A percentile compares a stretch with the other conserved stretches of the same genome.
These are phyloP conservation scores for Phycodurus eques DNA, from an alignment of 2,113 vertebrate species.

Conservation along the genomic window DNA sequence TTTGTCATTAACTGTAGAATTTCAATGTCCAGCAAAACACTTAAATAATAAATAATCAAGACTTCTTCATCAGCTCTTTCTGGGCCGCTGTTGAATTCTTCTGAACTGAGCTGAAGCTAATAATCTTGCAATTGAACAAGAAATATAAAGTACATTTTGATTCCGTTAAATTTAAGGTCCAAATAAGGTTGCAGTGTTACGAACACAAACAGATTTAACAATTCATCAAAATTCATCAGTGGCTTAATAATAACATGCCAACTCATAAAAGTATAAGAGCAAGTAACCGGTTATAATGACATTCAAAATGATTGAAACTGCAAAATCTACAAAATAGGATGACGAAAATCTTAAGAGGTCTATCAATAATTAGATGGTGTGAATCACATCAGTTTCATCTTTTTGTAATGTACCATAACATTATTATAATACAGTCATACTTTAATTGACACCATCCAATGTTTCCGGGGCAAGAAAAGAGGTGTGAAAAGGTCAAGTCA, in stretches of 20 bases:
- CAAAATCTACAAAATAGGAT: conserved; percentile 18
- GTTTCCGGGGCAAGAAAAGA: background rate
- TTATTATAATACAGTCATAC: background rate
- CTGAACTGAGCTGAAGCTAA: no score
- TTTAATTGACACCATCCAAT: background rate
- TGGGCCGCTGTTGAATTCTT: conserved; percentile 15
- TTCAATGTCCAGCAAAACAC: background rate
- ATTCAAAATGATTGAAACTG: conserved; percentile 1
- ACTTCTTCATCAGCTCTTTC: background rate
- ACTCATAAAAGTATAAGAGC: conserved; percentile 33
- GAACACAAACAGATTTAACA: background rate
- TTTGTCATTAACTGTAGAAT: background rate
- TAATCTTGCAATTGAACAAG: background rate
- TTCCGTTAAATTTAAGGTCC: background rate
- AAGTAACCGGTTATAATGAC: conserved; percentile 52
- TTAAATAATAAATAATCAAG: background rate
- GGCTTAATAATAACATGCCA: conserved; percentile 37
- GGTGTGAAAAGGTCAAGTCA: background rate
- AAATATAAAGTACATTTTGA: background rate
- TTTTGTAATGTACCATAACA: background rate
- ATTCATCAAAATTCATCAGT: conserved; percentile 19
- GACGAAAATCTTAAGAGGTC: conserved; percentile 7
- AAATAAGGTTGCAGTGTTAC: background rate
- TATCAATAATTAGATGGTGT: background rate
- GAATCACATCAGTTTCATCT: background rate